Evolutionary conservation across 2,113 vertebrate genomes (phyloP).

Genomic region (Ovis canadensis): DNA sequence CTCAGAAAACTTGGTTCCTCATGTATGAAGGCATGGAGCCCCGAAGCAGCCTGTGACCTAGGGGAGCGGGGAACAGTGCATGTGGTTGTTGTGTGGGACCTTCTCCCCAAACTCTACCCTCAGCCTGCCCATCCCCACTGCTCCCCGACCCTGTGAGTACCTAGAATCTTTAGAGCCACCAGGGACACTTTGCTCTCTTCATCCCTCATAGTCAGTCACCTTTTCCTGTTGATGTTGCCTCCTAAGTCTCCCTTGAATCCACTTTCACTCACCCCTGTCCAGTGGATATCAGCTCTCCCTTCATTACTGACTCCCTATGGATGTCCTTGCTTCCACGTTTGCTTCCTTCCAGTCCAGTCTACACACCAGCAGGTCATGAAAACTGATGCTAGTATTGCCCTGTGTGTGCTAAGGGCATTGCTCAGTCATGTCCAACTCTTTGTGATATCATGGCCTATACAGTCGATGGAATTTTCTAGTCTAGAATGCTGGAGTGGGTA

Average conservation of each 20-base stretch:
- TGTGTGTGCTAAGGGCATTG: not conserved
- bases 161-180: not conserved
- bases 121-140: not conserved
- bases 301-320: not conserved
- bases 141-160: not conserved
- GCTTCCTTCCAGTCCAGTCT: not conserved
- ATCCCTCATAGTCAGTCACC: not conserved
- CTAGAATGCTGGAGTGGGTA: not conserved
- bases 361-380: not conserved
- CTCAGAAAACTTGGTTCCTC: not conserved
- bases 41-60: not conserved
- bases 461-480: not conserved
- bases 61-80: accelerated
- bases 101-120: not conserved
- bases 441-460: not conserved
- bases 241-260: not conserved
- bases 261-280: not conserved
- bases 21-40: not conserved
- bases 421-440: not conserved
- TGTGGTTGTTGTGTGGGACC: not conserved
- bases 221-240: not conserved
- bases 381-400: not conserved
- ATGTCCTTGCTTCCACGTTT: not conserved
- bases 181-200: not conserved
- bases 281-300: not conserved